A percentile compares a stretch with the other conserved stretches of the same genome.
Conservation (phyloP, 1,140 invertebrate genomes). For the Macrocentrus cingulum region DNA sequence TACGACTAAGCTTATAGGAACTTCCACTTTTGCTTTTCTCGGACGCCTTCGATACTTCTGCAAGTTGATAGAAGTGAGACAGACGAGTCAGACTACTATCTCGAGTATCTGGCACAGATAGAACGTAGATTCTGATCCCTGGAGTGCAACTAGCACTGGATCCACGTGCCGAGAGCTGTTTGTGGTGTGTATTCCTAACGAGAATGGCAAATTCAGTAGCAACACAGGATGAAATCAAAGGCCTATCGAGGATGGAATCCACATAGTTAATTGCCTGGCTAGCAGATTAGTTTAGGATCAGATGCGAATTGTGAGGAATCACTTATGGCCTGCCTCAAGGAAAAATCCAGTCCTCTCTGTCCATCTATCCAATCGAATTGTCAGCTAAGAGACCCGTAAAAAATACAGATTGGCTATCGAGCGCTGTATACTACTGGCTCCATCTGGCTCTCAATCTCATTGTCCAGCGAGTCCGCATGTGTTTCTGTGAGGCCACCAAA, state of each 20-base stretch:
- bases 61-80: neutral
- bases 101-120: too few species aligned
- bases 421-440: neutral
- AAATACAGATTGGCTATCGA: constrained; percentile 24
- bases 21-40: neutral
- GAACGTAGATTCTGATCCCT: constrained; percentile 22
- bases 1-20: neutral
- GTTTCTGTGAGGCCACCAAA: neutral
- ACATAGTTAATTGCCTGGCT: constrained; percentile 45
- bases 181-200: too few species aligned
- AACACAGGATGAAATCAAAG: neutral
- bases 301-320: neutral
- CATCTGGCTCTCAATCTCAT: neutral
- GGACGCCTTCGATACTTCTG: neutral
- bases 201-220: constrained; percentile 11
- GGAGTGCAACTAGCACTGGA: constrained; percentile 13
- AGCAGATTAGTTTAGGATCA: constrained; percentile 48
- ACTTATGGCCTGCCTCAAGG: neutral
- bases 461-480: neutral
- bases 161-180: neutral
- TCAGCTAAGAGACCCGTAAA: constrained; percentile 12
- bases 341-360: too few species aligned
- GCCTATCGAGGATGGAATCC: neutral
- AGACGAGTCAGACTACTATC: neutral
- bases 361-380: constrained; percentile 23